A percentile compares a stretch with the other conserved stretches of the same genome.
Evolutionary conservation across 1,140 invertebrate genomes (phyloP).

Genomic region (Scaptodrosophila lebanonensis): DNA sequence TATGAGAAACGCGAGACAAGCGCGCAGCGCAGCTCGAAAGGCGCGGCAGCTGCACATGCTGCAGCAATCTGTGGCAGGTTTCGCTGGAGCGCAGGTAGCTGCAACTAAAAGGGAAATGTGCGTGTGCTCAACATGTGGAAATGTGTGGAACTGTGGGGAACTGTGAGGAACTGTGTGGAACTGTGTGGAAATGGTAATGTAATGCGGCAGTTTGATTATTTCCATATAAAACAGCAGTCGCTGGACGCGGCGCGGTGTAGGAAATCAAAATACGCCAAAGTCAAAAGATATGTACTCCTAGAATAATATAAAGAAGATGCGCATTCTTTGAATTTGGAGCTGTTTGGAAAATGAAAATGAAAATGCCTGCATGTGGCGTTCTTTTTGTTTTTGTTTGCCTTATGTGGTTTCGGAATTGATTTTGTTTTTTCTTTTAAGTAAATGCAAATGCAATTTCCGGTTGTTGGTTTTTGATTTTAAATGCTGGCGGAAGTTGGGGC

Average conservation of each 20-base stretch:
- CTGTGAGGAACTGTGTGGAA: slow-evolving; percentile 50
- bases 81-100: slow-evolving; percentile 28
- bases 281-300: neutral
- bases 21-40: slow-evolving; percentile 19
- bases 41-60: slow-evolving; percentile 22
- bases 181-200: slow-evolving; percentile 33
- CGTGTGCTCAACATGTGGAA: slow-evolving; percentile 59
- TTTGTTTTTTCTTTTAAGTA: too few species aligned
- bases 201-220: slow-evolving; percentile 29
- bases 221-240: slow-evolving; percentile 1
- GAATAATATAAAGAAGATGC: slow-evolving; percentile 30
- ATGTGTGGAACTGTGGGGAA: slow-evolving; percentile 37
- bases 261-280: slow-evolving; percentile 5
- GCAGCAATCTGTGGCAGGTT: slow-evolving; percentile 19
- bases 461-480: slow-evolving; percentile 11
- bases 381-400: too few species aligned
- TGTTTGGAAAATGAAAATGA: slow-evolving; percentile 9
- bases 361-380: slow-evolving; percentile 18
- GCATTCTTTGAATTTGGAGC: slow-evolving; percentile 16
- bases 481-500: slow-evolving; percentile 16
- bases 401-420: too few species aligned
- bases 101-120: slow-evolving; percentile 37
- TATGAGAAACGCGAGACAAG: slow-evolving; percentile 52
- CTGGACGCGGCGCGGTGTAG: neutral
- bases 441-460: neutral